Base-by-base conservation (phyloP, 2,888 invertebrate species). In the Ophioninae sp. region DNA sequence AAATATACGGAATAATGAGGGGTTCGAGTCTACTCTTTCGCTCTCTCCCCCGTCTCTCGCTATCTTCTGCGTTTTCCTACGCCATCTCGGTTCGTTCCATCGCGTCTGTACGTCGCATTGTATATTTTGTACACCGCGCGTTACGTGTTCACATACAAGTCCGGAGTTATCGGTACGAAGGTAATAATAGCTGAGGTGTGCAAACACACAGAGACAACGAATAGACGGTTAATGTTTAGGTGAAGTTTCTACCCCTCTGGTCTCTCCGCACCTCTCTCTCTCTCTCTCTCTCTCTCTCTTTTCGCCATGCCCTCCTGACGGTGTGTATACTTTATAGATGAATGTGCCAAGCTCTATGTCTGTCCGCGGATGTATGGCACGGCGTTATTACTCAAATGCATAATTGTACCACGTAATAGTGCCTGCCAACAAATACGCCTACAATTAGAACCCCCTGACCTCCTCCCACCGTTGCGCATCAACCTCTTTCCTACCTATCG, bases 401-500 rank as follows among this genome's bases (percentile, higher is more conserved):
- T 88, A 89, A 89, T 89, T 89, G 88, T 86, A 86, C 85, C 85
- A 85, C 82, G 85, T 87, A 87, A 87, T 87, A 84, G 87, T 82
- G 81, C 83, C 86, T 86, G 86, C 85, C 87, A 88, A 89, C 89
- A 88, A 90, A 89, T 88, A 89, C 86, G 85, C 85, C 88, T 88
- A 87, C 89, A 88, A 89, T 89, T 89, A 89, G 86, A 85, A 82
- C 81, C 79, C 76, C 72, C 83, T 13, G 44, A 17, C 50, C 50
- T 50, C 50, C 2, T 50, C 13, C 50, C 6, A 50, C 13, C 17
- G 50, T 84, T 74, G 82, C 78, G 83, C 50, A 70, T 74, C n/a
- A 68, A 72, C 30, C 85, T 83, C 84, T 77, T 79, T 81, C 79
- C 68, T 84, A 79, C 59, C 62, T 8, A 59, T 50, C 50, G 50